Percentiles rank a stretch among this genome's conserved stretches.
These are phyloP conservation scores for Nansenia antarctica DNA, from an alignment of 2,113 vertebrate species.

Conservation along the genomic window DNA sequence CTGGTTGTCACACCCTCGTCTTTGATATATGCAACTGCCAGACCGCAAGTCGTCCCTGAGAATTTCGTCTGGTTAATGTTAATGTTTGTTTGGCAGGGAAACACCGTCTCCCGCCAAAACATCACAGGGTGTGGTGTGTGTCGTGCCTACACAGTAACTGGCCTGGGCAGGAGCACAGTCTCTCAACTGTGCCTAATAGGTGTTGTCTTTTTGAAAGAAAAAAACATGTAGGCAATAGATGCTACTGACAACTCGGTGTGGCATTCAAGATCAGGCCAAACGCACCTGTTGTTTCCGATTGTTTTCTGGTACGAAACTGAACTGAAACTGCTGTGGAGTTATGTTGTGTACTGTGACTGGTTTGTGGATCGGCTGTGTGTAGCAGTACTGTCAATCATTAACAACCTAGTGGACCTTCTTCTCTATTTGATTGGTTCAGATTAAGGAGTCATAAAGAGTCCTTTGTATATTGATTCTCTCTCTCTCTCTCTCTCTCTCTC, in stretches of 20 bases:
- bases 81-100: neutral
- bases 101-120: neutral
- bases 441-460: neutral
- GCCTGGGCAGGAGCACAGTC: neutral
- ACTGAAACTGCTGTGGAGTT: neutral
- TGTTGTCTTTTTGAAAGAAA: neutral
- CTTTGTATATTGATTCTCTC: neutral
- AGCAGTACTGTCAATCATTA: neutral
- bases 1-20: neutral
- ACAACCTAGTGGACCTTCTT: neutral
- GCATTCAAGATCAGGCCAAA: neutral
- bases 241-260: too few species aligned
- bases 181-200: neutral
- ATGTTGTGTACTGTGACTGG: neutral
- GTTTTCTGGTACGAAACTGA: neutral
- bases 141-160: neutral
- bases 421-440: neutral
- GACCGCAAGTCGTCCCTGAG: neutral
- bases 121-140: neutral
- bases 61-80: neutral
- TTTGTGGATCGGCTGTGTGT: neutral
- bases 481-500: neutral
- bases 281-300: neutral
- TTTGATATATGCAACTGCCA: neutral
- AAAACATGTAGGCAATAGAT: neutral